Evolutionary conservation across 1,140 invertebrate genomes (phyloP), one percentile per base, ranked within the genome.

Genomic region (Rhizoglyphus robini): DNA sequence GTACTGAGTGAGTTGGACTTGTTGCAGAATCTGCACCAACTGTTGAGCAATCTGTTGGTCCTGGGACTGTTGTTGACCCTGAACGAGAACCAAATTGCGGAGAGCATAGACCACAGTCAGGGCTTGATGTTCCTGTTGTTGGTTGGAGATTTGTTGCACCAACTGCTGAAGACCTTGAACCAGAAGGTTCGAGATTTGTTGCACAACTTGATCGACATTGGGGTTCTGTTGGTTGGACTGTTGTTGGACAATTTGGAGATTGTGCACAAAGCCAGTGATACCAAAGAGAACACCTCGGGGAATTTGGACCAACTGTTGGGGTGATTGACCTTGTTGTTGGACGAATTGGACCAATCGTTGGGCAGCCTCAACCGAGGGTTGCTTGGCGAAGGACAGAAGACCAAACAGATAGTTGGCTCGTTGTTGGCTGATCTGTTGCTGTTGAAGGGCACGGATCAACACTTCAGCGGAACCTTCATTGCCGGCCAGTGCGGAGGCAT

Each of bases 401-500:
- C 27, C 36, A 34, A 60, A 59, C 30, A 59, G 49, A 48, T 58
- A 58, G 31, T 4, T 15, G 32, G 13, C 11, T 25, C 64, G 31
- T 51, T 51, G 48, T 51, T 27, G 48, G 4, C 25, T 5, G 15
- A 20, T 13, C 29, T 51, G 18, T 13, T 51, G 11, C 27, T 60
- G 15, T 46, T 60, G 15, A 32, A 34, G 36, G 36, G 58, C 58
- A 34, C 27, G 58, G 36, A 60, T 18, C 27, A 60, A 27, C 1
- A 64, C 25, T 34, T 64, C 20, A 5, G 58, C 20, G n/a, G 66
- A 57, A 18, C 47, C 46, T 27, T 66, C 47, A 31, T 15, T 65
- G 29, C 46, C 61, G 29, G 63, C 32, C 60, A 67, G 29, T 23
- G 38, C 25, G 8, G 59, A 41, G 13, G 61, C 66, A 64, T 67